Evolutionary conservation across 2,888 invertebrate genomes (phyloP).

Genomic region (Dusona sp.): DNA sequence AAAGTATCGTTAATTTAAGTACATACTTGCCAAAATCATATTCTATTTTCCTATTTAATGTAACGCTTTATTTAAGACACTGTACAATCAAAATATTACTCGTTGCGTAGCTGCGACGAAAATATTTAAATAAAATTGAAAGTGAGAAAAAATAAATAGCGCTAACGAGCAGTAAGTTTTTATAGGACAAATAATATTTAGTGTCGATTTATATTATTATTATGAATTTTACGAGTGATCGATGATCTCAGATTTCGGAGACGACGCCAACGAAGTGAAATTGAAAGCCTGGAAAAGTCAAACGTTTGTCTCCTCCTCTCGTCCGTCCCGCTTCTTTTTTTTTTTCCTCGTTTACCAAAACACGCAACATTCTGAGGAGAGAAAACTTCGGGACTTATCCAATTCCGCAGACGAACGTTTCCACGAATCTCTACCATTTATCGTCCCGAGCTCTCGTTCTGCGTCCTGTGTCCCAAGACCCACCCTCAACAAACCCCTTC

Average conservation of each 20-base stretch:
- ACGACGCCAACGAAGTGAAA: background rate
- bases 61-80: background rate
- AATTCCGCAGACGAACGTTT: conserved; percentile 75
- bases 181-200: background rate
- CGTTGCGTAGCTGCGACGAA: background rate
- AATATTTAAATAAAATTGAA: background rate
- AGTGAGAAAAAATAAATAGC: background rate
- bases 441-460: conserved; percentile 69
- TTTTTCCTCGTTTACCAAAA: background rate
- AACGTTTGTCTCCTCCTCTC: conserved; percentile 3
- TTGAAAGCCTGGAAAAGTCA: conserved; percentile 29
- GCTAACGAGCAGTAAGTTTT: background rate
- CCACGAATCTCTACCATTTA: conserved; percentile 78
- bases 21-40: conserved; percentile 1
- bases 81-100: background rate
- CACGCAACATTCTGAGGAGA: conserved; percentile 57
- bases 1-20: background rate
- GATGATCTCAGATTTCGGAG: background rate
- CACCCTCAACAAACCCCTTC: conserved; percentile 12
- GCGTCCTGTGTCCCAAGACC: conserved; percentile 18
- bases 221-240: background rate
- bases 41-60: background rate
- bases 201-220: background rate
- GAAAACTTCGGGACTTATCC: conserved; percentile 43
- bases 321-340: background rate